Base-by-base conservation (phyloP, 2,888 invertebrate species). In the Sipha maydis region DNA sequence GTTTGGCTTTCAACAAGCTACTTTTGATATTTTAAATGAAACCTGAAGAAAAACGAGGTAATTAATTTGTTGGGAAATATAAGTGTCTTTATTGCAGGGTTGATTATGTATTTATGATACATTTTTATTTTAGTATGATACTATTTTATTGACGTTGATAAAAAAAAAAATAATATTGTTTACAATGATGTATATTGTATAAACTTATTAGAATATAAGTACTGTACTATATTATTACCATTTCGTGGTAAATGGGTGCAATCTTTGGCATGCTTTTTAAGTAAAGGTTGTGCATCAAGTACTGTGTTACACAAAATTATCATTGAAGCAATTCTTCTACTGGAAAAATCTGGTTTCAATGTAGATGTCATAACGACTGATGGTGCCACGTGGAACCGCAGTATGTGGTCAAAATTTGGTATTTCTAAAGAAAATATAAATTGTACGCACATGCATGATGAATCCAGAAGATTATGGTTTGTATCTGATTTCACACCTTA, bases 191-290 rank as follows among this genome's bases (percentile, higher is more conserved):
- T 54, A n/a, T n/a, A n/a, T n/a, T n/a, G n/a, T n/a, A 54, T 54
- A 54, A 54, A 54, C 54, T 54, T 28, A n/a, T 41, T 83, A n/a
- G 69, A 83, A 54, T 54, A 54, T 71, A 71, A 38, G 14, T 54
- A 67, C 67, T 79, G 28, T 86, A 9, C 28, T 75, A 86, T 54
- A 54, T 54, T 54, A 14, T 54, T 54, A 41, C 86, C 79, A n/a
- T 78, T 78, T 67, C 5, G 56, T 61, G 86, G 79, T n/a, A 79
- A 69, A 69, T 86, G 86, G 71, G 67, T 28, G 61, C 86, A 86
- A 71, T 8, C 8, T 67, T 14, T 85, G 25, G 85, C 61, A n/a
- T 17, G 48, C 4, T 86, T 84, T 48, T 67, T 86, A 34, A 86
- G 86, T 69, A 86, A 77, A 86, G 69, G 48, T 28, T 48, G 54